Evolutionary conservation across 2,888 invertebrate genomes (phyloP).

Genomic region (Tetrapedia diversipes): DNA sequence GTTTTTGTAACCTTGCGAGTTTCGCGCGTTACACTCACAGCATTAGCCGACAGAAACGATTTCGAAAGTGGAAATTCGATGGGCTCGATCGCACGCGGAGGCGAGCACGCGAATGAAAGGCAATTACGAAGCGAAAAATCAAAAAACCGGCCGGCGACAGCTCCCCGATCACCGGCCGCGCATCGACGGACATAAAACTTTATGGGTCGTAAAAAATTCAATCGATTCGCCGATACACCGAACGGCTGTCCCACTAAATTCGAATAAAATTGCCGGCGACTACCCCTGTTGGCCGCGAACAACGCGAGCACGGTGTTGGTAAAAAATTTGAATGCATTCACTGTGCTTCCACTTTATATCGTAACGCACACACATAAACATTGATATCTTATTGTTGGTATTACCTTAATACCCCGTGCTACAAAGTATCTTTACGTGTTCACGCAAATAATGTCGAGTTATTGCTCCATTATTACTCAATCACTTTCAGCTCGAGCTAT

Average conservation of each 20-base stretch:
- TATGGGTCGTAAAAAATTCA: slow-evolving; percentile 33
- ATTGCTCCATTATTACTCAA: no score
- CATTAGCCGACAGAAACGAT: background rate
- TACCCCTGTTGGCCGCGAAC: background rate
- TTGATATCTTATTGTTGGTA: no score
- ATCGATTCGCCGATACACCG: slow-evolving; percentile 14
- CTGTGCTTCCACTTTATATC: no score
- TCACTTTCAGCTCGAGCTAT: no score
- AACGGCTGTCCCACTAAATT: slow-evolving; percentile 21
- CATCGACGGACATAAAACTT: slow-evolving; percentile 34
- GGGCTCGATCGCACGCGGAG: background rate
- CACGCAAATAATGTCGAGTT: no score
- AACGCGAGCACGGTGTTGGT: no score
- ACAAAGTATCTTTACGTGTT: no score
- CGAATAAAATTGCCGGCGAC: slow-evolving; percentile 18
- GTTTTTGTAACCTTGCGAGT: background rate
- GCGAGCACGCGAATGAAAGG: slow-evolving; percentile 16
- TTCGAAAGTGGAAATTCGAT: background rate
- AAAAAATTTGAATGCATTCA: no score
- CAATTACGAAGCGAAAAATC: slow-evolving; percentile 13
- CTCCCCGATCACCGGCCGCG: background rate
- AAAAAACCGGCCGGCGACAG: slow-evolving; percentile 4
- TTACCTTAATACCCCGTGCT: no score
- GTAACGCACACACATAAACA: no score
- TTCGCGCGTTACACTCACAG: background rate